Evolutionary conservation across 2,797 vertebrate species (phyloP), one percentile per base, ranked within the genome.

Genomic region (Neosilurus mollespiculum): DNA sequence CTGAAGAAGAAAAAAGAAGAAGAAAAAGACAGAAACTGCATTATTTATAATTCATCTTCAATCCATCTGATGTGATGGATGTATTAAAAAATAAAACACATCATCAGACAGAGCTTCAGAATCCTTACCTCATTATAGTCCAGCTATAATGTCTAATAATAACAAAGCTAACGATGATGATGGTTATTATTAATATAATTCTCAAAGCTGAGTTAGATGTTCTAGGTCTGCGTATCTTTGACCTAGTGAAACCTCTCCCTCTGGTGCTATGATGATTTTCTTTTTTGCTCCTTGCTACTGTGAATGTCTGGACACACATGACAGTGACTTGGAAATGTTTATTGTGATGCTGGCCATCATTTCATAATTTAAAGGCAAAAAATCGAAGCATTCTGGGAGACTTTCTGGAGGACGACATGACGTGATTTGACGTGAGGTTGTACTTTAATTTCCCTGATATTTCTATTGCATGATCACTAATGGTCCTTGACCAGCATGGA

Each of bases 31-130:
- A 81, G 16, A 76, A 89, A 89, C 72, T 88, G 85, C 85, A 81
- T 71, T 65, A 73, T 66, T 78, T 73, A 81, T 54, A 83, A 61
- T 82, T 66, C 69, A 75, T 72, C 43, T 43, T 67, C 72, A 73
- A 14, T 22, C 54, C 64, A 59, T 30, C 54, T 81, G 56, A 51
- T 72, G 81, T 85, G 92, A 91, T 92, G 88, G 90, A 94, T 92
- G 90, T 92, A 89, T 34, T 59, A 64, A 66, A 66, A 37, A 78
- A 78, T 70, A 70, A 64, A 14, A 53, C 73, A 73, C 11, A 89
- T 4, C 73, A 76, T 61, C 30, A 37, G 30, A 91, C 14, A 91
- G 56, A 69, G 43, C 34, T 61, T 83, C 81, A 30, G 11, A 24
- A 62, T 51, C 83, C 49, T 78, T 81, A 86, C 82, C 82, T 86